Evolutionary conservation across 2,113 vertebrate genomes (phyloP).

Genomic region (Phrynosoma platyrhinos): DNA sequence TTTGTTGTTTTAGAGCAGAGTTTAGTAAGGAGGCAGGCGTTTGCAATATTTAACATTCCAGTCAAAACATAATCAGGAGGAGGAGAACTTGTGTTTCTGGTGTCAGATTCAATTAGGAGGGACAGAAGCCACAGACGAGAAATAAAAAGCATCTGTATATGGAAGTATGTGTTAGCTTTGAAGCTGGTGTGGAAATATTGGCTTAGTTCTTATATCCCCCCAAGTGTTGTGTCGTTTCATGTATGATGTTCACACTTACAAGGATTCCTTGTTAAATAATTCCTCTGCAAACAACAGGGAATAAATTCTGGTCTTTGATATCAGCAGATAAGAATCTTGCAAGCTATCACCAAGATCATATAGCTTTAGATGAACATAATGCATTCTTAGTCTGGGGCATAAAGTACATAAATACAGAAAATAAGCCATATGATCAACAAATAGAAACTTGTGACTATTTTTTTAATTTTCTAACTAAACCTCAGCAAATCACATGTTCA

Average conservation of each 20-base stretch:
- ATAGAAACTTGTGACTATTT: slow-evolving; percentile 47
- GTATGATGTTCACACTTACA: slow-evolving; percentile 70
- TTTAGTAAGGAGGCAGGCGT: slow-evolving; percentile 42
- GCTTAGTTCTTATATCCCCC: slow-evolving; percentile 74
- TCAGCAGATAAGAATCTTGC: slow-evolving; percentile 69
- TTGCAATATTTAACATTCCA: slow-evolving; percentile 65
- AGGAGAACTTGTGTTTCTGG: slow-evolving; percentile 65
- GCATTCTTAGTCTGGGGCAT: slow-evolving; percentile 51
- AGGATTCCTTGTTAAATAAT: slow-evolving; percentile 78
- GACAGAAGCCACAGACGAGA: slow-evolving; percentile 67
- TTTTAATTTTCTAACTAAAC: slow-evolving; percentile 39
- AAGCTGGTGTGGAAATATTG: slow-evolving; percentile 73
- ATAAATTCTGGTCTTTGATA: slow-evolving; percentile 75
- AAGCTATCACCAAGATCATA: slow-evolving; percentile 62
- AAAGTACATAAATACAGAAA: slow-evolving; percentile 56
- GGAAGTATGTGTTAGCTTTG: slow-evolving; percentile 71
- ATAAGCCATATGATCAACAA: slow-evolving; percentile 54
- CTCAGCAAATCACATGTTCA: background rate
- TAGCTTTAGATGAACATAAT: slow-evolving; percentile 51
- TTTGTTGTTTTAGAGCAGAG: background rate
- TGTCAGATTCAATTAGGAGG: slow-evolving; percentile 70
- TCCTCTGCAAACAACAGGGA: slow-evolving; percentile 75
- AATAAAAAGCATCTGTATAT: slow-evolving; percentile 67
- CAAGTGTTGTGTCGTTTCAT: slow-evolving; percentile 72
- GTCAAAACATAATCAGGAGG: slow-evolving; percentile 71